Conservation (phyloP, 2,888 invertebrate species). For the Ametastegia equiseti region DNA sequence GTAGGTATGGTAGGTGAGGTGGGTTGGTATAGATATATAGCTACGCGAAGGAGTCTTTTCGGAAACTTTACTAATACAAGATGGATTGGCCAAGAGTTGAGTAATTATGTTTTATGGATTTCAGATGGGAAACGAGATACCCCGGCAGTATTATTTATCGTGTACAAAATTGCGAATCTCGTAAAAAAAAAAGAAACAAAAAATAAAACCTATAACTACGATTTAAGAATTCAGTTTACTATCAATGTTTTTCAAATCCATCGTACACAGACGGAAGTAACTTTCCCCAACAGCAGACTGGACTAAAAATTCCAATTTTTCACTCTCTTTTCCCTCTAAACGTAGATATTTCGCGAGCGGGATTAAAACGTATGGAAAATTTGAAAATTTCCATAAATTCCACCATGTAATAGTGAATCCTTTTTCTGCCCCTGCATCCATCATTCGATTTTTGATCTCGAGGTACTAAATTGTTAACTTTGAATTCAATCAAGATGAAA, state of each 20-base stretch:
- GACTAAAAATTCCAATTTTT: too few relatives aligned
- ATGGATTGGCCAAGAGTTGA: constrained; percentile 55
- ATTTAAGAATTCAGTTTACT: neutral
- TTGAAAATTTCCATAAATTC: too few relatives aligned
- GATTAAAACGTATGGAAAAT: too few relatives aligned
- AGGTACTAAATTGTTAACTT: too few relatives aligned
- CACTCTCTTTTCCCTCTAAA: neutral
- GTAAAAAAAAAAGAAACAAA: neutral
- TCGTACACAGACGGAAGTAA: too few relatives aligned
- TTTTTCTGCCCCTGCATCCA: too few relatives aligned
- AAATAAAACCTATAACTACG: neutral
- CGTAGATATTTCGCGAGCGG: too few relatives aligned
- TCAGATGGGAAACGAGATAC: constrained; percentile 12
- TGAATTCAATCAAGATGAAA: too few relatives aligned
- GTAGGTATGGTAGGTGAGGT: constrained; percentile 51
- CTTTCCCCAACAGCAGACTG: too few relatives aligned
- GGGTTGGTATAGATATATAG: constrained; percentile 24
- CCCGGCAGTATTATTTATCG: constrained; percentile 1
- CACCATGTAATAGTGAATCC: too few relatives aligned
- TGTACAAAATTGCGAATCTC: neutral
- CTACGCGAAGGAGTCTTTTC: constrained; percentile 47
- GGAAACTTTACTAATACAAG: constrained; percentile 52
- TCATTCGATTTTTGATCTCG: too few relatives aligned
- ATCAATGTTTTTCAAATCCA: too few relatives aligned
- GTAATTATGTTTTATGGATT: constrained; percentile 55